Percentiles rank a stretch among this genome's conserved stretches.
These are phyloP conservation scores for Labeo calbasu DNA, from an alignment of 2,797 vertebrate species.

Conservation along the genomic window DNA sequence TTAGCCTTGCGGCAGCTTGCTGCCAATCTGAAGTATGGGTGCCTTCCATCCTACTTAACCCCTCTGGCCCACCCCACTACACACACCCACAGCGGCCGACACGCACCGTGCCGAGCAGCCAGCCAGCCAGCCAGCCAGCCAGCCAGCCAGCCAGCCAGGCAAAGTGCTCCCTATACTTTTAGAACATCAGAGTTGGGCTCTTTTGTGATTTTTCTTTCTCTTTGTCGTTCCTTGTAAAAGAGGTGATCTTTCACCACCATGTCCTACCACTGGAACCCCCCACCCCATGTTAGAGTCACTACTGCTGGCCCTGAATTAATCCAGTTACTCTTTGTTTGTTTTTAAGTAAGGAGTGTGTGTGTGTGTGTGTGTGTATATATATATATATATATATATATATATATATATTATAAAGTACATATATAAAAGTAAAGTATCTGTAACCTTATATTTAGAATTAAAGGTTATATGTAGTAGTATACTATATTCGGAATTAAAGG, in stretches of 20 bases:
- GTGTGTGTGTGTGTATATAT: conserved; percentile 8
- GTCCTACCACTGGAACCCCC: conserved; percentile 79
- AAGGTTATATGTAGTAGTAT: too few relatives aligned
- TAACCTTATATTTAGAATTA: too few relatives aligned
- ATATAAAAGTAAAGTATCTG: too few relatives aligned
- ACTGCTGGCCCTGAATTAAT: conserved; percentile 66
- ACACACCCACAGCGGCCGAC: conserved; percentile 56
- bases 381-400: too few relatives aligned
- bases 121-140: conserved; percentile 38
- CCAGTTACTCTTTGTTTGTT: conserved; percentile 71
- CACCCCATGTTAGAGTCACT: conserved; percentile 68
- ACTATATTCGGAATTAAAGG: not conserved
- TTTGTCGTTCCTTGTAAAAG: conserved; percentile 98
- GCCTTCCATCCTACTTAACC: conserved; percentile 99
- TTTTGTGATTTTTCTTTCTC: conserved; percentile 99
- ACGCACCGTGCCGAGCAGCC: conserved; percentile 47
- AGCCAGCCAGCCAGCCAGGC: conserved; percentile 58
- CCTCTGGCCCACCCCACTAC: conserved; percentile 90
- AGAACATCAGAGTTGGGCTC: conserved; percentile 94
- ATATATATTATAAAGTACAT: too few relatives aligned
- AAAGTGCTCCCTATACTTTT: conserved; percentile 79
- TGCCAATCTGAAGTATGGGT: conserved; percentile 99
- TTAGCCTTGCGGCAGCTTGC: conserved; percentile 99
- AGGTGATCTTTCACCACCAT: conserved; percentile 92
- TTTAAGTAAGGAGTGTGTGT: conserved; percentile 54